Evolutionary conservation across 2,888 invertebrate genomes (phyloP).

Genomic region (Eremobia ochroleuca): DNA sequence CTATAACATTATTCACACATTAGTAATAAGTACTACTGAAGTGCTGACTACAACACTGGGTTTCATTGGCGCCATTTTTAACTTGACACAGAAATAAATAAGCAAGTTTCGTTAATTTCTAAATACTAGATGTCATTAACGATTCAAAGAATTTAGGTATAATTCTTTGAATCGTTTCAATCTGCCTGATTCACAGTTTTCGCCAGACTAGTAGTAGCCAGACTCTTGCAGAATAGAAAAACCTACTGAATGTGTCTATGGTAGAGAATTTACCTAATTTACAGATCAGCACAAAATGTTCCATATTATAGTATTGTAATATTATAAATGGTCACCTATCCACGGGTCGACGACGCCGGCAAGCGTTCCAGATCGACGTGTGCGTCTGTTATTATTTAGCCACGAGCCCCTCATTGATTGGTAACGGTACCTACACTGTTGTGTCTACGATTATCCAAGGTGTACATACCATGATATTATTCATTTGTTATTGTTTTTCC

Average conservation of each 20-base stretch:
- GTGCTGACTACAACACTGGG: conserved; percentile 14
- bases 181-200: neutral
- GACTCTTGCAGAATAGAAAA: neutral
- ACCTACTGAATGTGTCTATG: neutral
- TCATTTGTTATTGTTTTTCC: conserved; percentile 36
- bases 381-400: too few relatives aligned
- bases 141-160: too few relatives aligned
- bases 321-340: too few relatives aligned
- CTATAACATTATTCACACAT: neutral
- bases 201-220: neutral
- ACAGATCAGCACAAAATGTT: neutral
- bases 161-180: too few relatives aligned
- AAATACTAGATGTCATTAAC: neutral
- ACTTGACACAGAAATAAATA: neutral
- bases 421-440: too few relatives aligned
- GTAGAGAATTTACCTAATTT: neutral
- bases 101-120: neutral
- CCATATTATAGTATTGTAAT: too few relatives aligned
- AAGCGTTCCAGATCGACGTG: too few relatives aligned
- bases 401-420: too few relatives aligned
- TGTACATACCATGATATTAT: neutral
- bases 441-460: neutral
- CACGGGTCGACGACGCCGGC: too few relatives aligned
- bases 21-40: neutral
- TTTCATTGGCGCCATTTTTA: conserved; percentile 14